Conservation (phyloP, 1,140 invertebrate species). For the Pseudomyrmex sp. region DNA sequence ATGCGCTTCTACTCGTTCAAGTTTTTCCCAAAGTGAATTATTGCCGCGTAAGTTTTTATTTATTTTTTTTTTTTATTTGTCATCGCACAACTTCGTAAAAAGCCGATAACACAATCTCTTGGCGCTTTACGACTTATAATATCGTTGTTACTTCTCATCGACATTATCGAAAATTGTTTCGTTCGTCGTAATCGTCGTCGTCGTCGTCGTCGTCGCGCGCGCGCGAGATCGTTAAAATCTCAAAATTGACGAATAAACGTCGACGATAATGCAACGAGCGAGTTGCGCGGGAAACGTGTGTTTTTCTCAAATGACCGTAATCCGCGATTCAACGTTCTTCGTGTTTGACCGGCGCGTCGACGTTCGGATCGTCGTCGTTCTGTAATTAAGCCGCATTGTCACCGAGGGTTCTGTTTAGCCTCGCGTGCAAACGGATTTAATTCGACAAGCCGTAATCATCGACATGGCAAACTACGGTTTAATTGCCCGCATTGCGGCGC, state of each 20-base stretch:
- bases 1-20: neutral
- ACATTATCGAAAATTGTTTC: neutral
- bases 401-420: conserved; percentile 20
- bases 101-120: neutral
- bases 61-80: no score
- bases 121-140: neutral
- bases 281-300: neutral
- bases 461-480: conserved; percentile 43
- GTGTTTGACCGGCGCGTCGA: neutral
- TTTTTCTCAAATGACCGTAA: conserved; percentile 38
- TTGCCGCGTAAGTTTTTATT: neutral
- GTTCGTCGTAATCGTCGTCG: no score
- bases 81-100: no score
- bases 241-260: conserved; percentile 1
- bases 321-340: conserved; percentile 24
- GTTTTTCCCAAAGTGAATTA: neutral
- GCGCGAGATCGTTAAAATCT: neutral
- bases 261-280: conserved; percentile 1
- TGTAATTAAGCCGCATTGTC: conserved; percentile 53
- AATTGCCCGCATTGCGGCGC: conserved; percentile 49
- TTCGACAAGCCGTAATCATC: conserved; percentile 55
- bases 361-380: conserved; percentile 7
- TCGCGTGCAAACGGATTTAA: conserved; percentile 53
- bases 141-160: neutral
- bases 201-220: no score